Base-by-base conservation (phyloP, 2,888 invertebrate genomes). In the Cerastoderma edule region DNA sequence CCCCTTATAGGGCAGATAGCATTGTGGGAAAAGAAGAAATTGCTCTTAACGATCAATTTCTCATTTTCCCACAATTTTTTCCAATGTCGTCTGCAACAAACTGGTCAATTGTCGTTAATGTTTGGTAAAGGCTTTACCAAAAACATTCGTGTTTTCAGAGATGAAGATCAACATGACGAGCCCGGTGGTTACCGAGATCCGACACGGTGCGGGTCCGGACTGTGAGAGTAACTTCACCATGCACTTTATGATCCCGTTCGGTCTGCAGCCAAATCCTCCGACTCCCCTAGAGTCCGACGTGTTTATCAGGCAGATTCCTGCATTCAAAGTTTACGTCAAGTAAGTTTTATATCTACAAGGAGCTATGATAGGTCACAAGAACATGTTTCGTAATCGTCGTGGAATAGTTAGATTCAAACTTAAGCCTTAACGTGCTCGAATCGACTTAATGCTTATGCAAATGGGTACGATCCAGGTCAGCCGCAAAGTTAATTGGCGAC, bases 171-270 rank as follows among this genome's bases (percentile, higher is more conserved):
- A 67, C 1, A 85, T 86, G 86, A 86, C 86, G 1, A 67, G 83
- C 0, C 86, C 86, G 10, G 83, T 86, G 0, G 27, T 86, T 13
- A 79, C 70, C 5, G 80, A 81, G 60, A 76, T 85, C 4, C 32
- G 65, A 22, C 85, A 85, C 57, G 83, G 83, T 10, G 73, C 57
- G 3, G 85, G 85, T 13, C 85, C 85, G 22, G 78, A 83, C 67
- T 85, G 85, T 72, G 85, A 83, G 67, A 83, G 80, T 44, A 80
- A 78, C 56, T 85, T 85, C 46, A 75, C 81, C 33, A 78, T 72
- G 63, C 50, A 84, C 78, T 85, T 85, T 50, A 81, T 85, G 83
- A 48, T 85, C 3, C 85, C 85, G 1, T 75, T 75, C 44, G 68
- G 48, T 39, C 57, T 83, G 6, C 80, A 83, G 46, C 39, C 65